A percentile compares a stretch with the other conserved stretches of the same genome.
phyloP scores from a whole-genome alignment of 2,888 invertebrate genomes.

The Agrochola lychnidis region DNA sequence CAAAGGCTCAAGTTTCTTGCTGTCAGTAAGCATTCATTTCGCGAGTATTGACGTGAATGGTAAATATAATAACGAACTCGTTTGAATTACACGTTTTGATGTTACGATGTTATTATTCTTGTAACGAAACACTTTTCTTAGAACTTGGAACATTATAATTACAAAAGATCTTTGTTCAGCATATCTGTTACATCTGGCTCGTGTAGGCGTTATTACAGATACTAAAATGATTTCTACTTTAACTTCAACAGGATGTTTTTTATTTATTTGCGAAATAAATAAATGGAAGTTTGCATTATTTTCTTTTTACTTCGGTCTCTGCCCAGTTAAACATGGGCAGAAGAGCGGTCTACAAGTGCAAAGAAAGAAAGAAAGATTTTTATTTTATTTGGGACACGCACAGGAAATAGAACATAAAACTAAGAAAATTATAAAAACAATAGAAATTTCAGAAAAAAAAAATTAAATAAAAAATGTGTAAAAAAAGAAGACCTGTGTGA shows the following conservation, averaged over 20 bases:
- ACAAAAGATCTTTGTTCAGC: constrained; percentile 53
- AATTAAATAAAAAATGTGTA: too few relatives aligned
- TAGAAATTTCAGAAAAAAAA: too few relatives aligned
- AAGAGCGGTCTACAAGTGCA: background rate
- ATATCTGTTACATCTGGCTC: constrained; percentile 50
- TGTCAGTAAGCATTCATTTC: constrained; percentile 65
- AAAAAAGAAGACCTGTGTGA: too few relatives aligned
- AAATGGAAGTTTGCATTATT: too few relatives aligned
- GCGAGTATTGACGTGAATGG: constrained; percentile 56
- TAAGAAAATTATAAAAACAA: too few relatives aligned
- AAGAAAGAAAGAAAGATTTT: too few relatives aligned
- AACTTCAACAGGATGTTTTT: background rate
- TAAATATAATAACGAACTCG: constrained; percentile 63
- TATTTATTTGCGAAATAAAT: background rate
- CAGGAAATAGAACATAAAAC: too few relatives aligned
- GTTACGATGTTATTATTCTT: constrained; percentile 45
- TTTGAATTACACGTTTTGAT: constrained; percentile 53
- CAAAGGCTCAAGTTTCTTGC: constrained; percentile 59
- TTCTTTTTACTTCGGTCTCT: background rate
- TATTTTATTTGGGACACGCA: too few relatives aligned
- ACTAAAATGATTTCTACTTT: constrained; percentile 10
- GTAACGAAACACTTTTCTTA: constrained; percentile 57
- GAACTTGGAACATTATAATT: constrained; percentile 54
- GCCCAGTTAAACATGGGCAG: too few relatives aligned
- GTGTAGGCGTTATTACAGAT: constrained; percentile 5